Conservation (phyloP, 2,888 invertebrate genomes). For the Hermaeophaga mercurialis region DNA sequence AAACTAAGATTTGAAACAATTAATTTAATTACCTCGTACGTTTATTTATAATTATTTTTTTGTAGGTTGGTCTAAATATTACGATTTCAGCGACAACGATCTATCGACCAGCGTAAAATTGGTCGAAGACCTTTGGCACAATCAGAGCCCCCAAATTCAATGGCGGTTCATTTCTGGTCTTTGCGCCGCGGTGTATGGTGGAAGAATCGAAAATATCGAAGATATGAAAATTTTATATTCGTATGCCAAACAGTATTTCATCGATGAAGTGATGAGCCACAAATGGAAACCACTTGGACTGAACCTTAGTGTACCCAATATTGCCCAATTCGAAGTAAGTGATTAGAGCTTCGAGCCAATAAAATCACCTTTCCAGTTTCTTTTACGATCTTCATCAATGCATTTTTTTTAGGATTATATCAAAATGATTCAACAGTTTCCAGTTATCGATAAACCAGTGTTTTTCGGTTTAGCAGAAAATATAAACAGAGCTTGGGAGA, state of each 20-base stretch:
- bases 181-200: constrained; percentile 83
- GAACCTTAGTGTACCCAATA: constrained; percentile 59
- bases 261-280: constrained; percentile 63
- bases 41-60: constrained; percentile 27
- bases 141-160: constrained; percentile 57
- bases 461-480: constrained; percentile 87
- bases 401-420: constrained; percentile 66
- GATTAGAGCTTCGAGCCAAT: too few species aligned
- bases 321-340: constrained; percentile 61
- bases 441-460: constrained; percentile 74
- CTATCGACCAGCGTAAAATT: constrained; percentile 74
- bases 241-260: constrained; percentile 69
- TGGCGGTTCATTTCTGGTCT: constrained; percentile 81
- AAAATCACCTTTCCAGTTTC: too few species aligned
- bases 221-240: constrained; percentile 72
- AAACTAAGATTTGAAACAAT: too few species aligned
- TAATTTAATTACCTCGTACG: not conserved
- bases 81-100: constrained; percentile 87
- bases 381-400: not conserved
- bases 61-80: constrained; percentile 83
- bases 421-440: constrained; percentile 68
- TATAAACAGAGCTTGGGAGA: constrained; percentile 84
- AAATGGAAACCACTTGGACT: constrained; percentile 65
- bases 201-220: constrained; percentile 78
- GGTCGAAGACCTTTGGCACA: constrained; percentile 56